phyloP scores from a whole-genome alignment of 2,113 vertebrate species.

The Brevimyrus niger region DNA sequence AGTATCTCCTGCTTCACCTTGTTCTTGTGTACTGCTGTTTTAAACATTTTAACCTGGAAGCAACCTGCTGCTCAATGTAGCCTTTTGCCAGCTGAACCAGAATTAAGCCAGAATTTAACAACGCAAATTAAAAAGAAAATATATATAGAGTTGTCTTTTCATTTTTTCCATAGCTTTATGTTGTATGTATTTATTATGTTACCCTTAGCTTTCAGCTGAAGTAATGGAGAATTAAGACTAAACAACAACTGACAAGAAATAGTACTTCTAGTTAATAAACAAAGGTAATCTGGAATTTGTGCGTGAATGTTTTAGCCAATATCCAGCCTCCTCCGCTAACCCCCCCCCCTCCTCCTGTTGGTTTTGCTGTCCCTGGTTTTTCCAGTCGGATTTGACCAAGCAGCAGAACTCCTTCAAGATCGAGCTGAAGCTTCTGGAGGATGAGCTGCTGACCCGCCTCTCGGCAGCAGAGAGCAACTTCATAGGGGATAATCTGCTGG shows the following conservation, averaged over 20 bases:
- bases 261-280: neutral
- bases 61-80: too few relatives aligned
- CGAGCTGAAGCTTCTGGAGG: constrained; percentile 70
- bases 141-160: too few relatives aligned
- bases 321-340: neutral
- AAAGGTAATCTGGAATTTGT: neutral
- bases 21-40: too few relatives aligned
- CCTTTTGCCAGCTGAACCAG: too few relatives aligned
- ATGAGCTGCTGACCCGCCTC: constrained; percentile 62
- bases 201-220: neutral
- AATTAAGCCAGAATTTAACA: too few relatives aligned
- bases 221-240: neutral
- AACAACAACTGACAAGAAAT: neutral
- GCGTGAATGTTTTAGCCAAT: neutral
- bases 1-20: too few relatives aligned
- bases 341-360: neutral
- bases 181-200: neutral
- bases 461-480: constrained; percentile 66
- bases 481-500: constrained; percentile 56
- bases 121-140: too few relatives aligned
- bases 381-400: constrained; percentile 62
- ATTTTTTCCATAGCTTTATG: neutral
- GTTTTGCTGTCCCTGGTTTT: constrained; percentile 17
- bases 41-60: too few relatives aligned
- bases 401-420: constrained; percentile 78